Conservation (phyloP, 2,888 invertebrate species). For the Pecten maximus region DNA sequence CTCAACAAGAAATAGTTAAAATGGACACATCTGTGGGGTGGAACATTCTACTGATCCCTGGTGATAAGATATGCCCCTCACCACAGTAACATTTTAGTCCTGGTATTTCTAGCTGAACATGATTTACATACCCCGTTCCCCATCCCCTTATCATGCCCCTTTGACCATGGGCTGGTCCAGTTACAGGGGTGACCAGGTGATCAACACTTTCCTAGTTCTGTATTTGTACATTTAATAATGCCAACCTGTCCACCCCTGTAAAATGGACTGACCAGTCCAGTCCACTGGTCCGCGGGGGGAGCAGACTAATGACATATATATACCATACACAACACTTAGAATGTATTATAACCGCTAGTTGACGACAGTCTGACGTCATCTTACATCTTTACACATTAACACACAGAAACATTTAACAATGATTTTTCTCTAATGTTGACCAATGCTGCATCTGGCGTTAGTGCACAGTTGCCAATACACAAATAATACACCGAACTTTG, state of each 20-base stretch:
- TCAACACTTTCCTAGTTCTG: not conserved
- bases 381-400: not conserved
- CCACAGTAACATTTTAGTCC: not conserved
- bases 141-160: not conserved
- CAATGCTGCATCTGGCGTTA: not conserved
- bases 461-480: not conserved
- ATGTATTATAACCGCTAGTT: not conserved
- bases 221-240: not conserved
- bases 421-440: not conserved
- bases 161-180: not conserved
- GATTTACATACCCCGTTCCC: not conserved
- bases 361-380: not conserved
- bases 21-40: not conserved
- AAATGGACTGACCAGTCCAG: not conserved
- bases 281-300: not conserved
- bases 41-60: not conserved
- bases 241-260: constrained; percentile 33
- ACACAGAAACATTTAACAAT: not conserved
- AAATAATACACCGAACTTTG: not conserved
- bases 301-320: not conserved
- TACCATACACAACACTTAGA: constrained; percentile 24
- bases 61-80: not conserved
- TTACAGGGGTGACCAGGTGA: not conserved
- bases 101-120: not conserved
- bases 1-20: constrained; percentile 18